These are phyloP conservation scores for Drosophila tanythrix DNA, from an alignment of 2,888 invertebrate species.

Conservation along the genomic window DNA sequence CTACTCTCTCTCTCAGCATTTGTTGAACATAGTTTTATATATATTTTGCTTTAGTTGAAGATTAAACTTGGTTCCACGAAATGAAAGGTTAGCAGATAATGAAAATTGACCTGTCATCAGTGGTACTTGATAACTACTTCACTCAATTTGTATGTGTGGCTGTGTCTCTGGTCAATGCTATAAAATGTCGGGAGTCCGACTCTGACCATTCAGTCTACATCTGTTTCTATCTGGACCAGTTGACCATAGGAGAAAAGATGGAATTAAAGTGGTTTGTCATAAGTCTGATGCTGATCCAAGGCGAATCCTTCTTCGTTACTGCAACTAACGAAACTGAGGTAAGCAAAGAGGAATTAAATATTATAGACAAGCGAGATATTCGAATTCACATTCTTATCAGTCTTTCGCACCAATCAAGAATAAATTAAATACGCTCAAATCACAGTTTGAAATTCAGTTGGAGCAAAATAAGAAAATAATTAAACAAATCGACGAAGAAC, in stretches of 20 bases:
- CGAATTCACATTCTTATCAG: neutral
- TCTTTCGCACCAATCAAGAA: neutral
- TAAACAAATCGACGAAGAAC: no score
- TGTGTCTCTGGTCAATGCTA: neutral
- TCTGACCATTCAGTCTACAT: neutral
- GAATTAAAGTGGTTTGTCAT: neutral
- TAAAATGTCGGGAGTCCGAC: neutral
- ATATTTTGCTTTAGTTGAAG: accelerated
- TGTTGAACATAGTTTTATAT: no score
- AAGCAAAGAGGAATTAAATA: neutral
- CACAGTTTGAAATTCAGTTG: no score
- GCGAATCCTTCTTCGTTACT: neutral
- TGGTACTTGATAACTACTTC: neutral
- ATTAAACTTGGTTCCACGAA: no score
- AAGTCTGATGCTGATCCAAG: neutral
- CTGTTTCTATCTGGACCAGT: neutral
- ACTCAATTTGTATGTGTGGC: neutral
- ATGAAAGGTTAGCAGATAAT: no score
- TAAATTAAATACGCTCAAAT: no score
- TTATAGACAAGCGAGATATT: neutral
- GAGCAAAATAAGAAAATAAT: no score
- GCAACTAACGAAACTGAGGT: neutral
- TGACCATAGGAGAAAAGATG: neutral
- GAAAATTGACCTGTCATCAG: no score
- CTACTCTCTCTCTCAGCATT: neutral